These are phyloP conservation scores for Homalodisca vitripennis DNA, from an alignment of 1,140 invertebrate genomes.

Conservation along the genomic window DNA sequence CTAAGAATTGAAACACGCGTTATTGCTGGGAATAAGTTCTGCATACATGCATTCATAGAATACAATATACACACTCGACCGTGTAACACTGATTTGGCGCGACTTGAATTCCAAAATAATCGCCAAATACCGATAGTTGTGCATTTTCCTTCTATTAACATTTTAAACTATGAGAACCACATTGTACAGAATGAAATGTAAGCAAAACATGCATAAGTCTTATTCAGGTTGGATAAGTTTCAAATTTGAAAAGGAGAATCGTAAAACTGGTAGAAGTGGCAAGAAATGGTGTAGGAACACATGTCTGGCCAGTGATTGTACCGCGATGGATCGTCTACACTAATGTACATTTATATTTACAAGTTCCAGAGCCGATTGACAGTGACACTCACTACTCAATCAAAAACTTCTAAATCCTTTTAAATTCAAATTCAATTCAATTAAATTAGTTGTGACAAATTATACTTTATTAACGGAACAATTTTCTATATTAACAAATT, in stretches of 20 bases:
- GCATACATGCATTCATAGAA: conserved; percentile 11
- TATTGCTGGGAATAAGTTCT: conserved; percentile 11
- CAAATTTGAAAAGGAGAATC: neutral
- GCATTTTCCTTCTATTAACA: neutral
- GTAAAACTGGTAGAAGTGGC: neutral
- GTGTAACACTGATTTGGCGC: neutral
- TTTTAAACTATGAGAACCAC: neutral
- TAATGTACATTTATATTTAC: conserved; percentile 27
- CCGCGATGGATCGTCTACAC: conserved; percentile 30
- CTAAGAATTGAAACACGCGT: neutral
- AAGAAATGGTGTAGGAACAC: conserved; percentile 7
- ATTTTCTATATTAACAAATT: conserved; percentile 22
- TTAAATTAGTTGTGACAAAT: neutral
- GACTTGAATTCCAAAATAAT: neutral
- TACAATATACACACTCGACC: conserved; percentile 17
- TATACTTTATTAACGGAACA: neutral
- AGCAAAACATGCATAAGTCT: neutral
- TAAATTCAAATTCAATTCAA: neutral
- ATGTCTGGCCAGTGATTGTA: conserved; percentile 14
- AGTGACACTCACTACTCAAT: neutral
- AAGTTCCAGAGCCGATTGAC: neutral
- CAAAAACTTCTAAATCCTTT: neutral
- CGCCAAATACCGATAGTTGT: conserved; percentile 3
- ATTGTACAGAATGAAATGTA: neutral
- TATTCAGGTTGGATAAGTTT: neutral